Base-by-base conservation (phyloP, 2,113 vertebrate genomes). In the Tragelaphus imberbis region DNA sequence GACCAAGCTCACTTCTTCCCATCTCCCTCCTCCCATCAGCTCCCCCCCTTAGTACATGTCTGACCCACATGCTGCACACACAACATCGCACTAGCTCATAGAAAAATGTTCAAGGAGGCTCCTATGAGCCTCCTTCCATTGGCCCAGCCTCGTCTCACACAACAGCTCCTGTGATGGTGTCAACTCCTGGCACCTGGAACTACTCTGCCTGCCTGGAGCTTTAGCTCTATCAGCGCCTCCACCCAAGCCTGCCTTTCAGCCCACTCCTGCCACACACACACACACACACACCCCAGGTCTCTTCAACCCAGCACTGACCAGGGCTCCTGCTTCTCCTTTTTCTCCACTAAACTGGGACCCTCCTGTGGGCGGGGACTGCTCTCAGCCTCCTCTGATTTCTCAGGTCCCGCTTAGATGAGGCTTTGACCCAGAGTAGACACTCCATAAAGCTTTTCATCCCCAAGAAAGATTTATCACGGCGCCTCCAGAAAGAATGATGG, bases 401-500 rank as follows among this genome's bases (percentile, higher is more conserved):
- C 4, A 10, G 21, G 3, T 5, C 13, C 44, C 2, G 12, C 5
- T 59, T 47, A 8, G 53, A 2, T 1, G 1, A 4, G 44, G 16
- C 33, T 75, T 3, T 47, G 88, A 97, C 88, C 30, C 0, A 2
- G 27, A 30, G 33, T 8, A 27, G 55, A 55, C 5, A 16, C 65
- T 90, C 28, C 6, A 10, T 36, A 53, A 55, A 68, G 71, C n/a
- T 92, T 85, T 97, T 44, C 77, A 51, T 95, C 5, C 17, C 2
- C 16, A 17, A 27, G 79, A 49, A 89, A 95, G 94, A 97, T 97
- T 95, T 91, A 84, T 96, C 95, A 88, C 0, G 3, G 19, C 4
- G 94, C 79, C 80, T 97, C 75, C 11, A 10, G 5, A 7, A 68
- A 98, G 91, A 97, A 82, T 47, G 81, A 97, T 93, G 63, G 59